Evolutionary conservation across 2,113 vertebrate species (phyloP).

Genomic region (Notarius quadriscutis): DNA sequence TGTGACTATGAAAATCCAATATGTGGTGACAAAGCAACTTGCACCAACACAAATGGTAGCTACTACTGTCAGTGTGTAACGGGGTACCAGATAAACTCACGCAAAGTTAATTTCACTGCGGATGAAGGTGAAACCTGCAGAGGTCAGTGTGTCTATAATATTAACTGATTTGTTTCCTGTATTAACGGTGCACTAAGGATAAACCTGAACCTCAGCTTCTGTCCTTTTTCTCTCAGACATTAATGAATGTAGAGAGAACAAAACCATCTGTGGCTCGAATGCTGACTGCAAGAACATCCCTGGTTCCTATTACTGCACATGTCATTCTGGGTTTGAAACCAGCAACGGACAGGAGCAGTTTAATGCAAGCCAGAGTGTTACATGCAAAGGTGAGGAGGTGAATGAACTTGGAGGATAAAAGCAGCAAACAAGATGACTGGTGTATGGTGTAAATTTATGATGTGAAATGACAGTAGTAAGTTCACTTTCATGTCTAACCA

Average conservation of each 20-base stretch:
- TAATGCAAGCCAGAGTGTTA: fast-evolving
- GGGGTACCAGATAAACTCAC: conserved; percentile 34
- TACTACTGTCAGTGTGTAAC: conserved; percentile 57
- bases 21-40: background rate
- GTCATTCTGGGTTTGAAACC: conserved; percentile 55
- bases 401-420: background rate
- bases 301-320: conserved; percentile 57
- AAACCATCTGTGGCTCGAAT: conserved; percentile 53
- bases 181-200: background rate
- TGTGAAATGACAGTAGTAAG: background rate
- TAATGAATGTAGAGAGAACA: conserved; percentile 8
- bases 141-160: conserved; percentile 51
- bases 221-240: conserved; percentile 57
- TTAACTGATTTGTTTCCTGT: background rate
- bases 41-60: conserved; percentile 55
- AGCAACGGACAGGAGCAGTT: background rate
- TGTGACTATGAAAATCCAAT: background rate
- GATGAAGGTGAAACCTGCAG: fast-evolving
- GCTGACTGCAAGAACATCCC: fast-evolving
- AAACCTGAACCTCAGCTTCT: background rate
- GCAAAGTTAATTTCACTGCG: fast-evolving
- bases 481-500: background rate
- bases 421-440: background rate
- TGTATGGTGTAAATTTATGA: background rate
- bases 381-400: conserved; percentile 59